phyloP scores from a whole-genome alignment of 2,113 vertebrate species.

The Clarias batrachus region DNA sequence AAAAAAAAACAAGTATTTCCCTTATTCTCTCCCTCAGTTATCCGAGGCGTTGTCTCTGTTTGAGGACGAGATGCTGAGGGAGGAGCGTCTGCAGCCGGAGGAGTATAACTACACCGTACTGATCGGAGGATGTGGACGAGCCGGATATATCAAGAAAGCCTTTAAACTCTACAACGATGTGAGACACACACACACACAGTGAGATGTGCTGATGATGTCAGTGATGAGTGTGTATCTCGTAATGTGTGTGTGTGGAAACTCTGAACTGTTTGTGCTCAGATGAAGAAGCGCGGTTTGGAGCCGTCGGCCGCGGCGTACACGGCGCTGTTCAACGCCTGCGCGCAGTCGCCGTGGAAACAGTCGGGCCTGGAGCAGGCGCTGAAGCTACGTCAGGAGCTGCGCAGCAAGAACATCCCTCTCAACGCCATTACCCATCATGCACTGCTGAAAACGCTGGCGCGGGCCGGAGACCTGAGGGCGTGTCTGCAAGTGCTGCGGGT shows the following conservation, averaged over 20 bases:
- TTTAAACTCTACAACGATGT: slow-evolving; percentile 92
- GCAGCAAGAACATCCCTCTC: slow-evolving; percentile 73
- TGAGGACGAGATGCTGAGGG: slow-evolving; percentile 85
- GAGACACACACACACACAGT: slow-evolving; percentile 47
- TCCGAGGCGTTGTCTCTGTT: slow-evolving; percentile 87
- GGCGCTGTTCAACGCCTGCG: slow-evolving; percentile 91
- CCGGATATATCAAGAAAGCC: slow-evolving; percentile 85
- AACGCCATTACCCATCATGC: slow-evolving; percentile 84
- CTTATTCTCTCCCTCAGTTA: slow-evolving; percentile 67
- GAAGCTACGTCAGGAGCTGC: slow-evolving; percentile 82
- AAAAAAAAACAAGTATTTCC: not conserved
- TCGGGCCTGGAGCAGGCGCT: slow-evolving; percentile 81
- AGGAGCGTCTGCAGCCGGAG: slow-evolving; percentile 77
- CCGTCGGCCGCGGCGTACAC: slow-evolving; percentile 87
- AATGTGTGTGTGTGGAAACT: not conserved
- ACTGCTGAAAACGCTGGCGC: slow-evolving; percentile 82
- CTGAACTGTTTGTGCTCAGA: slow-evolving; percentile 66
- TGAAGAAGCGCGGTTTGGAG: slow-evolving; percentile 87
- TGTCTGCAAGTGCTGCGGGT: slow-evolving; percentile 86
- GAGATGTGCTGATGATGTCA: too few species aligned
- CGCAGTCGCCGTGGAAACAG: slow-evolving; percentile 80
- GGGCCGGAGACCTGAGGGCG: slow-evolving; percentile 79
- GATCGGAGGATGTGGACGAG: slow-evolving; percentile 89
- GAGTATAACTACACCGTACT: slow-evolving; percentile 89
- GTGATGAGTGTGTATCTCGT: too few species aligned